These are phyloP conservation scores for Zaprionus africanus DNA, from an alignment of 1,140 invertebrate genomes.

Conservation along the genomic window DNA sequence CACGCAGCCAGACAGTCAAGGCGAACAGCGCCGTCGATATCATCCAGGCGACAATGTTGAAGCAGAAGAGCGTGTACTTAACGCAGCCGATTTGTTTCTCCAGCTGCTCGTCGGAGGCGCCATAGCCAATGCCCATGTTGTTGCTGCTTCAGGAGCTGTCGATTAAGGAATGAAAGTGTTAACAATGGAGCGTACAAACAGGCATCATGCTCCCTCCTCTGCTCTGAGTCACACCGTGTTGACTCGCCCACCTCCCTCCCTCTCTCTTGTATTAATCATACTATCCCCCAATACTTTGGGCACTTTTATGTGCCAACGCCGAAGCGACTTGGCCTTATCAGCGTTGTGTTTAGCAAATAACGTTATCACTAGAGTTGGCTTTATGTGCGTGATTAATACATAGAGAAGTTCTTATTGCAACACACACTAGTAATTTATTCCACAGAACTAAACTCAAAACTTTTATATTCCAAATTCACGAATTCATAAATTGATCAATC, in stretches of 20 bases:
- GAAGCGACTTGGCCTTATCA: slow-evolving; percentile 60
- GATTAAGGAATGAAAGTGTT: not conserved
- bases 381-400: slow-evolving; percentile 17
- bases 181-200: not conserved
- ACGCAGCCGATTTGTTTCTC: slow-evolving; percentile 89
- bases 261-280: slow-evolving; percentile 36
- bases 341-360: slow-evolving; percentile 70
- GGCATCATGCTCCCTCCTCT: not conserved
- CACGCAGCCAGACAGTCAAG: slow-evolving; percentile 91
- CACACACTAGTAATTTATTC: not conserved
- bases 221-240: slow-evolving; percentile 22
- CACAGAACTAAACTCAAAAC: not conserved
- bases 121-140: slow-evolving; percentile 76
- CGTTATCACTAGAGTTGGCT: slow-evolving; percentile 60
- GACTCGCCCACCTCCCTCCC: not conserved
- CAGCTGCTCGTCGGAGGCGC: slow-evolving; percentile 82
- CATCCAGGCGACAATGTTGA: slow-evolving; percentile 89
- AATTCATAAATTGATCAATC: too few relatives aligned
- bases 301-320: slow-evolving; percentile 4
- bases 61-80: slow-evolving; percentile 89
- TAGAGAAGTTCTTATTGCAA: slow-evolving; percentile 1
- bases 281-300: not conserved
- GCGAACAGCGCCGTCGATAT: slow-evolving; percentile 91
- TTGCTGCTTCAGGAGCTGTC: slow-evolving; percentile 3
- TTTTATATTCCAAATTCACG: too few relatives aligned